Evolutionary conservation across 2,888 invertebrate species (phyloP), one percentile per base, ranked within the genome.

Genomic region (Cataglyphis livida): DNA sequence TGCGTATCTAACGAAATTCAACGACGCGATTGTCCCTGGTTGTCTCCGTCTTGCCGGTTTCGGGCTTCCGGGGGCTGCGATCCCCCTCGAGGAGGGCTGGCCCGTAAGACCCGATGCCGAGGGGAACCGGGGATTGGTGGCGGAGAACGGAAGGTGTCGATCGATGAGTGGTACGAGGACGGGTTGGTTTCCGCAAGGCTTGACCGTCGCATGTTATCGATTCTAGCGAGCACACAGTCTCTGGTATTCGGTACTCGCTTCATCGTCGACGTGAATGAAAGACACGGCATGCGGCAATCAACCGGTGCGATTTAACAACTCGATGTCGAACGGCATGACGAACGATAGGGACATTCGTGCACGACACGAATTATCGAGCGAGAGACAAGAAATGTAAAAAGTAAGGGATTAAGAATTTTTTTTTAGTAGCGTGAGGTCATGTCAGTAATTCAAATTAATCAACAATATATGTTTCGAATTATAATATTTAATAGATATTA

Each of bases 171-270:
- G 87, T 59, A 85, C 84, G 88, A 86, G 81, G 79, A 88, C 86
- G 85, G 88, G 81, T 70, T 78, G 88, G 82, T 70, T 81, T 82
- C 78, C 87, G 75, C 68, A 66, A 62, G 71, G 83, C 70, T 83
- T 88, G 88, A 88, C 90, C 88, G 90, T 87, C 88, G 88, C 82
- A 88, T 81, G 75, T 25, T 89, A 90, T 89, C 89, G 89, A 89
- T 89, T 89, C 84, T 81, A 54, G 51, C 32, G 38, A n/a, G 25
- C 35, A 65, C 68, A 59, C 82, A 76, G 89, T 89, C 86, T 82
- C 87, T 85, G 87, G 86, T 84, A 82, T 84, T 89, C 65, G 81
- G 81, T 82, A 66, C 66, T 84, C 84, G 65, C 62, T 61, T 87
- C 81, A 71, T 70, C 75, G 59, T 61, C 66, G 51, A 35, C 51